phyloP scores from a whole-genome alignment of 2,888 invertebrate species.

The Troilus luridus region DNA sequence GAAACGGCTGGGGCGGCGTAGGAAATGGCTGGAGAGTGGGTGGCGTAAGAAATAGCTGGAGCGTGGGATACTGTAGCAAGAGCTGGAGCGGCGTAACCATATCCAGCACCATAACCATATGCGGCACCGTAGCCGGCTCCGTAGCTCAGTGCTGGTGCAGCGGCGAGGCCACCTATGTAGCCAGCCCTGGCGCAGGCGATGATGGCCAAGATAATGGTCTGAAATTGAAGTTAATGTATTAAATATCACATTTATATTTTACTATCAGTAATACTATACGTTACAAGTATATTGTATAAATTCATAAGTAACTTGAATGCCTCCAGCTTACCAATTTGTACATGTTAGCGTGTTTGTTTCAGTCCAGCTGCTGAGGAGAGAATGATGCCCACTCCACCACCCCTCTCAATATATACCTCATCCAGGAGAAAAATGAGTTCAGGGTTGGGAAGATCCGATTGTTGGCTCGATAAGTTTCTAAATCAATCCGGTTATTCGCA shows the following conservation, averaged over 20 bases:
- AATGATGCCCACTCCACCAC: background rate
- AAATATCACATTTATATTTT: constrained; percentile 47
- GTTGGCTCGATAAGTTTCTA: background rate
- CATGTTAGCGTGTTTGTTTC: background rate
- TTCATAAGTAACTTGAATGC: background rate
- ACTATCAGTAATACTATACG: too few relatives aligned
- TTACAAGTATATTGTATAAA: background rate
- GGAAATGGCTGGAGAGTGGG: constrained; percentile 45
- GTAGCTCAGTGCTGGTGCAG: background rate
- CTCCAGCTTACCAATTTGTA: background rate
- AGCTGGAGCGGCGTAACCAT: constrained; percentile 14
- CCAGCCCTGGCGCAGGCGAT: background rate
- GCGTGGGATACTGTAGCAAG: constrained; percentile 66
- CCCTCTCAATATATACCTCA: constrained; percentile 12
- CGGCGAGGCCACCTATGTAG: background rate
- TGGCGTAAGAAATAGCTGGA: constrained; percentile 54
- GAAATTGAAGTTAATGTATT: background rate
- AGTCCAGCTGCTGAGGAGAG: background rate
- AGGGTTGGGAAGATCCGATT: background rate
- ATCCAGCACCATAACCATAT: background rate
- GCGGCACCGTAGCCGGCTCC: background rate
- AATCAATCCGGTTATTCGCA: constrained; percentile 20
- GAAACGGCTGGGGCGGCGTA: background rate
- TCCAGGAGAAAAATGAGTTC: background rate
- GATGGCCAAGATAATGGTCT: background rate